Evolutionary conservation across 2,113 vertebrate genomes (phyloP).

Genomic region (Syrmaticus mikado): DNA sequence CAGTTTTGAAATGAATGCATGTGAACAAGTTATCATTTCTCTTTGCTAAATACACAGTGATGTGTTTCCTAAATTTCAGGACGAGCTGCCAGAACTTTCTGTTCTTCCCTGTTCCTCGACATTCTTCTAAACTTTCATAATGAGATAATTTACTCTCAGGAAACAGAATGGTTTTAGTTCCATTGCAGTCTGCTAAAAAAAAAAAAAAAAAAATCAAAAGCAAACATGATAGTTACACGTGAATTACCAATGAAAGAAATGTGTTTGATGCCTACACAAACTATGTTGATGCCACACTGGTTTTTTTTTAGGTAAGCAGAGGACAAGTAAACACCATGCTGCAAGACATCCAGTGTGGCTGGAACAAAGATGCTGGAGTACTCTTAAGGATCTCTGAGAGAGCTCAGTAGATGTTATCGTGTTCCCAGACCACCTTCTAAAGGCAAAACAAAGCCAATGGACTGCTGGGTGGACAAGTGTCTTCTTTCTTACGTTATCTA

Average conservation of each 20-base stretch:
- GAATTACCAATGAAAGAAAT: not conserved
- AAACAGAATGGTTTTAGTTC: not conserved
- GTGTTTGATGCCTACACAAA: not conserved
- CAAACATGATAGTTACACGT: not conserved
- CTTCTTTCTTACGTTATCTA: not conserved
- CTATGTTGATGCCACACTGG: not conserved
- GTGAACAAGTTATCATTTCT: not conserved
- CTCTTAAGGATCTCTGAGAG: not conserved
- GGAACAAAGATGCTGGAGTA: not conserved
- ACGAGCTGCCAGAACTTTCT: not conserved
- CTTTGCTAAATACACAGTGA: not conserved
- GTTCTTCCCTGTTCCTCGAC: not conserved
- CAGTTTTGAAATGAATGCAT: not conserved
- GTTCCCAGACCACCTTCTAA: not conserved
- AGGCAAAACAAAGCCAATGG: constrained; percentile 7
- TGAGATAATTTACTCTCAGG: not conserved
- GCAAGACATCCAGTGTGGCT: not conserved
- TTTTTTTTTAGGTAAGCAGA: not conserved
- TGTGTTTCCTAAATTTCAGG: not conserved
- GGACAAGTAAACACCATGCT: not conserved
- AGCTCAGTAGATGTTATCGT: not conserved
- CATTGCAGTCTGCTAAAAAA: not conserved
- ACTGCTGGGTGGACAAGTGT: not conserved
- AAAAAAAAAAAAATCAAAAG: not conserved
- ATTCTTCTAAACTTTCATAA: not conserved